Base-by-base conservation (phyloP, 1,140 invertebrate genomes). In the Saccostrea glomerata region DNA sequence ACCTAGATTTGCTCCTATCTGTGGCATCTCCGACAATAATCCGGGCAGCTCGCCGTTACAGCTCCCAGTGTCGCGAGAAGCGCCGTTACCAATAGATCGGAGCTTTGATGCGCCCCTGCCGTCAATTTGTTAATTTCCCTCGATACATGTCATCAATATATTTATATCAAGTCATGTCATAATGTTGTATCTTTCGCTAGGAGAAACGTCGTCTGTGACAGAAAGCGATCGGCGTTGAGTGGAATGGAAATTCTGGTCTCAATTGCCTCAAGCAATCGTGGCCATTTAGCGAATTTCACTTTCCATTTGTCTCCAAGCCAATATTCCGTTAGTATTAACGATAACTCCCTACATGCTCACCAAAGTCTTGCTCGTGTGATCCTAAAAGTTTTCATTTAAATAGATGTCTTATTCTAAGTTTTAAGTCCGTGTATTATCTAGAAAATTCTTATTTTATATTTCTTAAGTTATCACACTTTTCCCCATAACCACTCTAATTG, bases 101-200 rank as follows among this genome's bases (percentile, higher is more conserved):
- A 36, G 25, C 70, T 77, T 77, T 77, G 70, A 77, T 77, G 58
- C 70, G 70, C 70, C 70, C 25, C 70, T 25, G 70, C 70, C 70
- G 70, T 77, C 70, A 77, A 77, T 77, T 77, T 77, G 70, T 77
- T 77, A 77, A 77, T 77, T 77, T 77, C 70, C 70, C 70, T 77
- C 25, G 70, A 77, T 77, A 77, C 70, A 25, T 77, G 70, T 77
- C 70, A 36, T 77, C 70, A 30, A 77, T 77, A 77, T 77, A 77
- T 77, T 77, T 77, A 77, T 77, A 77, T 77, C 70, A 77, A 77
- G 70, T 36, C 70, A 30, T 77, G 70, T 25, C 70, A 77, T 77
- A 77, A 77, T 77, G 70, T 77, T 77, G 70, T 77, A 77, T 77
- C 70, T 77, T 77, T 77, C 30, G 25, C 70, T 77, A 36, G 70